Conservation (phyloP, 2,113 vertebrate species). For the human (Homo sapiens) region DNA sequence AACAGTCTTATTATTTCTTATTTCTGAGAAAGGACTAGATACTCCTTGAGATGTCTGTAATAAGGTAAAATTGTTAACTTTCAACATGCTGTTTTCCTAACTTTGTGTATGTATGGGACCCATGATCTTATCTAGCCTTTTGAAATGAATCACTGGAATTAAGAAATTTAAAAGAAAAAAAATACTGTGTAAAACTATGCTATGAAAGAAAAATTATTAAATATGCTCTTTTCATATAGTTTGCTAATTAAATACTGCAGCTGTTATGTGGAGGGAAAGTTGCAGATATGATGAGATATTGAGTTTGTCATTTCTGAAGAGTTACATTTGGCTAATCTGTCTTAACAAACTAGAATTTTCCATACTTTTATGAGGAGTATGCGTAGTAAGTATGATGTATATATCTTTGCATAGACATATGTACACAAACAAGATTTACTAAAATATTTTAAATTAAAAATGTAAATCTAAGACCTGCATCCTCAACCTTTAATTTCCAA, state of each 20-base stretch:
- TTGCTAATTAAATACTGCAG: not conserved
- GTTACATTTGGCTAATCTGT: not conserved
- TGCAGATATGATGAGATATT: not conserved
- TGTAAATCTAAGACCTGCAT: not conserved
- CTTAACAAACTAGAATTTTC: not conserved
- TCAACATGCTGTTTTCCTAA: not conserved
- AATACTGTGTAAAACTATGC: not conserved
- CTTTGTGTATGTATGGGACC: not conserved
- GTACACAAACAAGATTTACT: not conserved
- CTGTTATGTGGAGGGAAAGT: not conserved
- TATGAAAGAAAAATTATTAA: not conserved
- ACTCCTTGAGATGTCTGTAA: not conserved
- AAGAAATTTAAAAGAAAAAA: not conserved
- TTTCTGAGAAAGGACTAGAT: not conserved
- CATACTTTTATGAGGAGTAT: not conserved
- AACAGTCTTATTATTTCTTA: not conserved
- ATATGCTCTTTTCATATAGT: not conserved
- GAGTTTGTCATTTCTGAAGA: not conserved
- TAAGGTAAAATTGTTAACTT: not conserved
- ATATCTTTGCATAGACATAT: not conserved
- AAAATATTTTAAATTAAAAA: conserved; percentile 11
- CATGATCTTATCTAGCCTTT: not conserved
- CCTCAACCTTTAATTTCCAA: not conserved
- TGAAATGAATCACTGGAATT: not conserved
- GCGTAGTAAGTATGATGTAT: not conserved